Percentiles rank a stretch among this genome's conserved stretches.
Conservation (phyloP, 30 jellyfish, hydroid and myxozoan genomes). For the Cassiopea andromeda region DNA sequence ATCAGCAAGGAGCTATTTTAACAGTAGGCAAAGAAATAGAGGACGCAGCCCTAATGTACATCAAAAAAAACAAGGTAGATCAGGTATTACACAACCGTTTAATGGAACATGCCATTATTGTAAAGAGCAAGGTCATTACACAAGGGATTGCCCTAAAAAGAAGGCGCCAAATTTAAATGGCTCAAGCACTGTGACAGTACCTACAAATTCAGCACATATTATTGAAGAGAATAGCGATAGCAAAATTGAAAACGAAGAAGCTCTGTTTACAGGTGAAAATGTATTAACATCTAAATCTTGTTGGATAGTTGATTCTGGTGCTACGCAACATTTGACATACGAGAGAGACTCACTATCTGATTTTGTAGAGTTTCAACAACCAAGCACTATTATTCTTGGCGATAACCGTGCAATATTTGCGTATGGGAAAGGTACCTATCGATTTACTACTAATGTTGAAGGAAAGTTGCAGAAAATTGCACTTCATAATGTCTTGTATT, state of each 20-base stretch:
- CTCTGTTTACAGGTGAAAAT: conserved; percentile 28
- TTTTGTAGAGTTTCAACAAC: conserved; percentile 34
- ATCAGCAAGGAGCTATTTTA: conserved; percentile 8
- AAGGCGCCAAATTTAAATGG: conserved; percentile 8
- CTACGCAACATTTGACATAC: conserved; percentile 40
- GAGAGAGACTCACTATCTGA: conserved; percentile 42
- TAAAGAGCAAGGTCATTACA: conserved; percentile 48
- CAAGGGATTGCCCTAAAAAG: conserved; percentile 56
- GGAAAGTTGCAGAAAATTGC: conserved; percentile 39
- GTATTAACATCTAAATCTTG: not conserved
- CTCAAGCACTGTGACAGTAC: not conserved
- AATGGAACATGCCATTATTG: conserved; percentile 61
- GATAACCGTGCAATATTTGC: conserved; percentile 28
- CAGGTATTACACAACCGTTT: conserved; percentile 1
- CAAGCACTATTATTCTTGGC: conserved; percentile 33
- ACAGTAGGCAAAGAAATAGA: conserved; percentile 5
- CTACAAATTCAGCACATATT: conserved; percentile 21
- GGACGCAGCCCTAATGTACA: not conserved
- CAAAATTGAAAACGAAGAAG: conserved; percentile 11
- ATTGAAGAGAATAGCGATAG: conserved; percentile 22
- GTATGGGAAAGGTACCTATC: conserved; percentile 49
- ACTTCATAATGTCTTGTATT: conserved; percentile 40
- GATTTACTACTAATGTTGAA: conserved; percentile 37
- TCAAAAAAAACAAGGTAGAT: not conserved
- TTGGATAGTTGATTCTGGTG: conserved; percentile 55